These are phyloP conservation scores for Dallia pectoralis DNA, from an alignment of 2,797 vertebrate genomes.

Conservation along the genomic window DNA sequence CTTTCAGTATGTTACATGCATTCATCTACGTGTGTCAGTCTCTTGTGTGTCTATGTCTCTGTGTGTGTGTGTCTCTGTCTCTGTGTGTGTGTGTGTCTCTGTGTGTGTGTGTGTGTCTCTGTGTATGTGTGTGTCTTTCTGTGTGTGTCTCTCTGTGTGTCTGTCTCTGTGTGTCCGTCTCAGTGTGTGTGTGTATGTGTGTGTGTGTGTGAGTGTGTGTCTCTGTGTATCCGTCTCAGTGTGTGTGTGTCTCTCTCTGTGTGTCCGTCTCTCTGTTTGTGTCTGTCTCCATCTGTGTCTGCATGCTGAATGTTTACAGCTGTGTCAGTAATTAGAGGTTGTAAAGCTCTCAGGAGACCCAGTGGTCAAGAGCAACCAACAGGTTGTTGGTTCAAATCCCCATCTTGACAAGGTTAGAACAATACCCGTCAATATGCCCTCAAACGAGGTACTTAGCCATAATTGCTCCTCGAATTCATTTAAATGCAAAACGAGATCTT, in stretches of 20 bases:
- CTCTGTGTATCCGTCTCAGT: background rate
- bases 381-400: too few relatives aligned
- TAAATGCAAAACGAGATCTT: background rate
- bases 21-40: background rate
- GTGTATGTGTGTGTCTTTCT: background rate
- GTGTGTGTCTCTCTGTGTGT: slow-evolving; percentile 9
- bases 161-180: background rate
- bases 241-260: background rate
- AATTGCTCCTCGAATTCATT: too few relatives aligned
- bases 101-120: background rate
- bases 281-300: background rate
- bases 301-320: background rate
- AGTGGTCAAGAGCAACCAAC: too few relatives aligned
- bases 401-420: too few relatives aligned
- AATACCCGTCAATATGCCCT: too few relatives aligned
- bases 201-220: background rate
- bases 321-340: background rate
- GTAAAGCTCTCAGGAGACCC: background rate
- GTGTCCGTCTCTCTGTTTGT: slow-evolving; percentile 2
- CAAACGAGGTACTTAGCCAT: too few relatives aligned
- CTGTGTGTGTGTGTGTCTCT: slow-evolving; percentile 6
- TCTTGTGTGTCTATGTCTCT: slow-evolving; percentile 3
- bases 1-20: background rate
- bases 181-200: slow-evolving; percentile 3
- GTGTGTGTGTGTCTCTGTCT: background rate